Evolutionary conservation across 2,113 vertebrate genomes (phyloP), one percentile per base, ranked within the genome.

Genomic region (Myocastor coypus): DNA sequence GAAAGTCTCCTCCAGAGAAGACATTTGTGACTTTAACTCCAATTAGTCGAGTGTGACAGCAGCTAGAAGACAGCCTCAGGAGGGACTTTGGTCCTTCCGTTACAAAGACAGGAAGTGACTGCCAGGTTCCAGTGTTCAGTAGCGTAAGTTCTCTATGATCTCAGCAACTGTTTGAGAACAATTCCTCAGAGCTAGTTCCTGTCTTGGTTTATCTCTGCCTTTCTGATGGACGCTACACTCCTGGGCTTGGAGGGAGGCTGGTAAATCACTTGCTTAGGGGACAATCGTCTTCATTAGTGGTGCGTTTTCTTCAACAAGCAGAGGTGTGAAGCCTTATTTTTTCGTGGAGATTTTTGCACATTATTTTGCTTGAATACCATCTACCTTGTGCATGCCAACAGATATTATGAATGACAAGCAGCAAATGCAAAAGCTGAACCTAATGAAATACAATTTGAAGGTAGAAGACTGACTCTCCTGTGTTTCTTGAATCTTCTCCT

Each of bases 241-340:
- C 81, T 84, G 32, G 5, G 17, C 16, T 95, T 89, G 3, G 52
- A 69, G 34, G 84, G 20, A 7, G n/a, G 61, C 11, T n/a, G 12
- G 42, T 87, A 42, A 32, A 3, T 92, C 6, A 7, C 8, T 22
- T 64, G 66, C 32, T 17, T 63, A 57, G 3, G 55, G 34, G 69
- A 86, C 64, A 63, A 71, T 30, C 13, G 22, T 83, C 20, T 55
- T 83, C 50, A 91, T 66, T 84, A 85, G 46, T 50, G 73, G 83
- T 32, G 14, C 1, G 26, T 83, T 91, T 91, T 92, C 2, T 17
- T 83, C 83, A 92, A 46, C 28, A 81, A 92, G 81, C 9, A 64
- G 10, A 63, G 93, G 24, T 91, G 50, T 34, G 59, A 69, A 88
- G 71, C 52, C 64, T 97, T 63, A 85, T 13, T 42, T 96, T 97